phyloP scores from a whole-genome alignment of 2,888 invertebrate species.

The Chironomus tentans region DNA sequence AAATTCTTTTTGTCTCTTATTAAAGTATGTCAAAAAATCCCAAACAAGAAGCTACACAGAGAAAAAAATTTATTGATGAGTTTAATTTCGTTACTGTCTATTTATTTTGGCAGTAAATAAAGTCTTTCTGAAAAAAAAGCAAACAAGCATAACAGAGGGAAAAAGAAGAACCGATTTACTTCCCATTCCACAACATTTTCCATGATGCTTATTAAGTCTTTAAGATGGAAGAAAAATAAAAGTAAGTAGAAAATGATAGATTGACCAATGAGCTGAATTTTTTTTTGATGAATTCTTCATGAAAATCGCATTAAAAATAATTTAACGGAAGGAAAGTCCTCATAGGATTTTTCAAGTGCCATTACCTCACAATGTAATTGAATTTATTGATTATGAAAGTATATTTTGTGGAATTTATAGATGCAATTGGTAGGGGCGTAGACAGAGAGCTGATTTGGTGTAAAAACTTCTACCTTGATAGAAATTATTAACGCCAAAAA shows the following conservation, averaged over 20 bases:
- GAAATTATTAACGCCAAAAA: not conserved
- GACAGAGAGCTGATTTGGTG: too few species aligned
- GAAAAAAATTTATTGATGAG: conserved; percentile 10
- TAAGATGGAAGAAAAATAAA: not conserved
- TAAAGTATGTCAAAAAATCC: not conserved
- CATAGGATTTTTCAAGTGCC: too few species aligned
- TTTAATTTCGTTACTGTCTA: conserved; percentile 10
- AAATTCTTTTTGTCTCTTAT: not conserved
- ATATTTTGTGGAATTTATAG: too few species aligned
- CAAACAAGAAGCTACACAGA: not conserved
- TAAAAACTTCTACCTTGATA: too few species aligned
- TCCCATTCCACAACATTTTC: not conserved
- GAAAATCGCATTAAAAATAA: not conserved
- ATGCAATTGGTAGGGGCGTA: too few species aligned
- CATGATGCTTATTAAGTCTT: not conserved
- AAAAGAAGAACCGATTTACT: not conserved
- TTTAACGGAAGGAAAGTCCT: too few species aligned
- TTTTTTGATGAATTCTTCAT: not conserved
- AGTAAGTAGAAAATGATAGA: too few species aligned
- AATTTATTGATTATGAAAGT: too few species aligned
- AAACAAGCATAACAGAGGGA: not conserved
- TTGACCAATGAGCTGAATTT: not conserved
- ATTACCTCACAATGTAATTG: too few species aligned
- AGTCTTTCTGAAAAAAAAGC: not conserved
- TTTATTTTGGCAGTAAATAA: not conserved